phyloP scores from a whole-genome alignment of 2,888 invertebrate genomes.

The Microplitis deprimator region DNA sequence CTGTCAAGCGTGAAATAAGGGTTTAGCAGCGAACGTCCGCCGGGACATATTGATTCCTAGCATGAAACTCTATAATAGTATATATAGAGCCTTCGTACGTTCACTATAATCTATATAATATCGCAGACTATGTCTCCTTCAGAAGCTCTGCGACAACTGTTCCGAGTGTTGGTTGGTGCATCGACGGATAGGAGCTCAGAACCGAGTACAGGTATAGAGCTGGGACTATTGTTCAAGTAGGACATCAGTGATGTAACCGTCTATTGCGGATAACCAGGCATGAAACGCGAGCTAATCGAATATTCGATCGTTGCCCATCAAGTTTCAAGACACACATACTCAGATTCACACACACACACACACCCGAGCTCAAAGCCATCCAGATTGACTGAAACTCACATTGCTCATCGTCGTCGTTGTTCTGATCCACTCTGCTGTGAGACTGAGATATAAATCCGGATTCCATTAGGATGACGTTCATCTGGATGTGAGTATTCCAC shows the following conservation, averaged over 20 bases:
- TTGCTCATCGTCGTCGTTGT: neutral
- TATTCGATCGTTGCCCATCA: conserved; percentile 38
- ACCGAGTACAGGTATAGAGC: neutral
- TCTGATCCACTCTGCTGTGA: neutral
- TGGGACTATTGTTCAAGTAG: conserved; percentile 17
- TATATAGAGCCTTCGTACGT: too few relatives aligned
- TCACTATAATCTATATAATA: neutral
- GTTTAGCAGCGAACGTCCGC: conserved; percentile 44
- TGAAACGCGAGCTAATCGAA: conserved; percentile 40
- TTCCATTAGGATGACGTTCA: conserved; percentile 34
- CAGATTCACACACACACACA: neutral
- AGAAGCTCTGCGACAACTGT: neutral
- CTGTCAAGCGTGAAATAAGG: conserved; percentile 59
- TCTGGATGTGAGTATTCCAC: neutral
- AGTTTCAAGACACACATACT: conserved; percentile 21
- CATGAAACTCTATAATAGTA: conserved; percentile 13
- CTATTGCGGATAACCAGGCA: conserved; percentile 40
- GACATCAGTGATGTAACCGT: conserved; percentile 23
- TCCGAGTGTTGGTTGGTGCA: neutral
- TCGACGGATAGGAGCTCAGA: neutral
- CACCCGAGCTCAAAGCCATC: too few relatives aligned
- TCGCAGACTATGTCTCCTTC: neutral
- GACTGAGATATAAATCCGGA: conserved; percentile 36
- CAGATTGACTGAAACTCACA: too few relatives aligned
- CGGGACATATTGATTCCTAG: conserved; percentile 53